Base-by-base conservation (phyloP, 1,140 invertebrate species). In the Temnothorax nylanderi region DNA sequence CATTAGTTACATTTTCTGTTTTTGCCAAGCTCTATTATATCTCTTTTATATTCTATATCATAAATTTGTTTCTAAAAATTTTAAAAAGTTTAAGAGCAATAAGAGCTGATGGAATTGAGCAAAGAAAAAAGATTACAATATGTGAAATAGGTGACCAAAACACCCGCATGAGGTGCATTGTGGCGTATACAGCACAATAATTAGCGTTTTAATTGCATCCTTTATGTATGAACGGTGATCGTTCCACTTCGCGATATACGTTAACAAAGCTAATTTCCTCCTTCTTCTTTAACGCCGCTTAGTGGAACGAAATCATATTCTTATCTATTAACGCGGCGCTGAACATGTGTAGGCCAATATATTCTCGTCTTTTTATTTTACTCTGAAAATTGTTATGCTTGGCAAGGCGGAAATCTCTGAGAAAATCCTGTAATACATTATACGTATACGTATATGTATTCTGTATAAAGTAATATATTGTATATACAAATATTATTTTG, bases 211-310 rank as follows among this genome's bases (percentile, higher is more conserved):
- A 90, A 90, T 90, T 90, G 72, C 85, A 90, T 88, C 87, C 87
- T 89, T 81, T 77, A 87, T 89, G 89, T 89, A 87, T 89, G 85
- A 90, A 86, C 88, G 62, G 89, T 41, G 84, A 81, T 60, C 85
- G 80, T 90, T 90, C 85, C 88, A 85, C 88, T 76, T 82, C 32
- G 54, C 18, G 78, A 65, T 75, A 56, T 74, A 54, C 86, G 41
- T 80, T 89, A 90, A 90, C 80, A 85, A 90, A 89, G 67, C 88
- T 87, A 90, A 90, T 90, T 90, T 90, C 85, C 85, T 89, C 32
- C 37, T 54, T n/a, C 10, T 82, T 41, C 58, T 0, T 56, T 71
- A 85, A 89, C 71, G 56, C 54, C 74, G 82, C 49, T 90, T 87
- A 90, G 67, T 84, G 54, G 74, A 85, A 89, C 78, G 67, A 75